Percentiles rank a stretch among this genome's conserved stretches.
These are phyloP conservation scores for Auanema freiburgensis DNA, from an alignment of 2,888 invertebrate genomes.

Conservation along the genomic window DNA sequence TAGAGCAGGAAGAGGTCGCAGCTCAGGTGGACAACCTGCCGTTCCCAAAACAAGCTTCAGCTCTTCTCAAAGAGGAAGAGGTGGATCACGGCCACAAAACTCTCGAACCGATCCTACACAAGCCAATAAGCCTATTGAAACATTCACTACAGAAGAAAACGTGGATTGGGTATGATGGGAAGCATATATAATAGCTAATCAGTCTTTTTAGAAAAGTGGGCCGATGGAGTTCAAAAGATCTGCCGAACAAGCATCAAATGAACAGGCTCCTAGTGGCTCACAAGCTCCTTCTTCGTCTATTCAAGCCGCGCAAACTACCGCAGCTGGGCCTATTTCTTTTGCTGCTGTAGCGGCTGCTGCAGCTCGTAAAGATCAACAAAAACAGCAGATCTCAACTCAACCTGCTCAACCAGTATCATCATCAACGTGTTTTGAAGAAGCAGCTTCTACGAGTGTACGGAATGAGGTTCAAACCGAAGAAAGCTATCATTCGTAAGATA, in stretches of 20 bases:
- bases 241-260: neutral
- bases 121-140: conserved; percentile 20
- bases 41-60: neutral
- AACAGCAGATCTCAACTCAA: conserved; percentile 24
- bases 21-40: conserved; percentile 5
- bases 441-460: neutral
- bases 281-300: conserved; percentile 23
- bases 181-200: neutral
- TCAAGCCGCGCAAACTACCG: conserved; percentile 27
- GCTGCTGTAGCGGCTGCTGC: conserved; percentile 45
- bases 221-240: conserved; percentile 23
- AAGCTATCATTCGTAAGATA: neutral
- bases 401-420: conserved; percentile 10
- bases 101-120: conserved; percentile 11
- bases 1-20: conserved; percentile 29
- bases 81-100: conserved; percentile 20
- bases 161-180: conserved; percentile 25
- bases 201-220: conserved; percentile 23
- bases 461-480: neutral
- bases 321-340: conserved; percentile 40
- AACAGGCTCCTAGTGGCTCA: conserved; percentile 3
- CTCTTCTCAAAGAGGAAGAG: conserved; percentile 31
- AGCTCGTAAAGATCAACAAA: conserved; percentile 32
- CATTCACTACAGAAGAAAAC: conserved; percentile 21
- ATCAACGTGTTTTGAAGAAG: no score